Evolutionary conservation across 2,113 vertebrate species (phyloP).

Genomic region (Nasalis larvatus): DNA sequence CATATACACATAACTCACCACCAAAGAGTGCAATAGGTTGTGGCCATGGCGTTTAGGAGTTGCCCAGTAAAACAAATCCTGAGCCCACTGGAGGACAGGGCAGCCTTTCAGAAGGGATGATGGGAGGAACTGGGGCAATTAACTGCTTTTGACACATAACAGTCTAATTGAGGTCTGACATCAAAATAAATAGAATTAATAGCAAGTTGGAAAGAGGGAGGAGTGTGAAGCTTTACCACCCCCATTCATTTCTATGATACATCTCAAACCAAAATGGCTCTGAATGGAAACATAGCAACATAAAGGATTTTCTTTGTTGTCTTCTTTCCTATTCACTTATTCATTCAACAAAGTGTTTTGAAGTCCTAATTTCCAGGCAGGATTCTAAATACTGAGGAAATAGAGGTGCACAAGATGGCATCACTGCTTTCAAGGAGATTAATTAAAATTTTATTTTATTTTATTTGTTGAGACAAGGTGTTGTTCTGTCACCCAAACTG

Average conservation of each 20-base stretch:
- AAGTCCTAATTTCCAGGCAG: neutral
- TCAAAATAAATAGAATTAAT: neutral
- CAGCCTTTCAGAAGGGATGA: neutral
- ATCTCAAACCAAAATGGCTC: neutral
- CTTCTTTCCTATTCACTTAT: neutral
- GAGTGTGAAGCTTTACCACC: neutral
- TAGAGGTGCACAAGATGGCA: neutral
- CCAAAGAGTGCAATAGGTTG: no score
- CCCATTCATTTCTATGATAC: neutral
- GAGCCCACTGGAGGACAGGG: neutral
- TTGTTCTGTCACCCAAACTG: no score
- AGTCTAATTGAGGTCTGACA: neutral
- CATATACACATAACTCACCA: fast-evolving
- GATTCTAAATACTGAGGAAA: neutral
- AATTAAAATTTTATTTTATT: no score
- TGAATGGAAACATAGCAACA: neutral
- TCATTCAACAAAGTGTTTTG: neutral
- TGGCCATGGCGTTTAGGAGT: no score
- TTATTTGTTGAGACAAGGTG: no score
- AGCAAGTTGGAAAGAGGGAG: neutral
- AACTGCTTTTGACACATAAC: neutral
- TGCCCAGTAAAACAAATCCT: neutral
- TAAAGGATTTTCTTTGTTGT: neutral
- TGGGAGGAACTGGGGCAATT: neutral
- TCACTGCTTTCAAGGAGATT: neutral